Percentiles rank a stretch among this genome's conserved stretches.
Conservation (phyloP, 2,113 vertebrate genomes). For the Strix aluco region DNA sequence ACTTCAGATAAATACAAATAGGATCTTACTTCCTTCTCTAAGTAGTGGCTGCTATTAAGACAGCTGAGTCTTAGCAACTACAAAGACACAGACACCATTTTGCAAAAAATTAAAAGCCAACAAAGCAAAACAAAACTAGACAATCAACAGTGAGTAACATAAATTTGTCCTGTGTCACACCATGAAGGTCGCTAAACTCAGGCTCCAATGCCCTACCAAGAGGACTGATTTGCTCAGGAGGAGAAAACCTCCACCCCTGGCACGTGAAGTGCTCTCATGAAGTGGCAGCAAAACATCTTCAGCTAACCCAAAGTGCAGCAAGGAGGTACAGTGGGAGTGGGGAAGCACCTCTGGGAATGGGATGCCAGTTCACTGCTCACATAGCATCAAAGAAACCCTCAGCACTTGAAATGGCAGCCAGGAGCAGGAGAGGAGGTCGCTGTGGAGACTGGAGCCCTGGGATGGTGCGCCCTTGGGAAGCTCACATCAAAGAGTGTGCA, state of each 20-base stretch:
- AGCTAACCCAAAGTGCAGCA: not conserved
- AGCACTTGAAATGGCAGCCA: not conserved
- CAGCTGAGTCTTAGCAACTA: not conserved
- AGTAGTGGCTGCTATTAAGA: not conserved
- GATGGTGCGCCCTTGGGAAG: not conserved
- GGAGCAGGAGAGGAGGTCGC: not conserved
- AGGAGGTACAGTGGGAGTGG: not conserved
- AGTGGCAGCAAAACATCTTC: not conserved
- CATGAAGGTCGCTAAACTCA: not conserved
- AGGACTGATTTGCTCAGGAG: not conserved
- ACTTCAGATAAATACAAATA: constrained; percentile 39
- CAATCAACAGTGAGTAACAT: not conserved
- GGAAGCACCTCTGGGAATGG: not conserved
- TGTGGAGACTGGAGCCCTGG: not conserved
- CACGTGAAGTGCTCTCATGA: fast-evolving
- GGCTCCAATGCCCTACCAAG: not conserved
- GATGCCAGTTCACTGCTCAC: not conserved
- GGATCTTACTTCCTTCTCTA: not conserved
- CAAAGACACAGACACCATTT: not conserved
- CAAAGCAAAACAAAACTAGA: not conserved
- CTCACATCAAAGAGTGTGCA: not conserved
- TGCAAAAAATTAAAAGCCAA: not conserved
- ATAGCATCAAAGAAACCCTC: not conserved
- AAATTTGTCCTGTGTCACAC: not conserved
- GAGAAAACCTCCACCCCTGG: not conserved